A percentile compares a stretch with the other conserved stretches of the same genome.
Evolutionary conservation across 2,888 invertebrate genomes (phyloP).

Genomic region (Prostheceraeus crozeri): DNA sequence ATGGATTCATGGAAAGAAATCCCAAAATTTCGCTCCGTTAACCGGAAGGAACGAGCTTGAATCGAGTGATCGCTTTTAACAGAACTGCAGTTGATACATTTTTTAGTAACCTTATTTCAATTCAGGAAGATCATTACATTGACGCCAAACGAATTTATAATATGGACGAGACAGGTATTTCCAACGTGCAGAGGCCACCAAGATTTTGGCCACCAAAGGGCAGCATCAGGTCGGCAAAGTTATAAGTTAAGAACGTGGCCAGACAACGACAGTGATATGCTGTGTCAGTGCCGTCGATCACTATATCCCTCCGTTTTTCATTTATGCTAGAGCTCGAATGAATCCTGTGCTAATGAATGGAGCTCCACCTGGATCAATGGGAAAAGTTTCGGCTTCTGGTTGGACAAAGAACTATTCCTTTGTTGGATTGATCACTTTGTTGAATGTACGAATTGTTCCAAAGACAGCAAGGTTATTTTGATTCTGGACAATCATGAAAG

Average conservation of each 20-base stretch:
- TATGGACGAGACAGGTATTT: slow-evolving; percentile 14
- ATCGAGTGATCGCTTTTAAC: slow-evolving; percentile 18
- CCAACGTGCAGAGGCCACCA: not conserved
- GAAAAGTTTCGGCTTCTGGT: slow-evolving; percentile 2
- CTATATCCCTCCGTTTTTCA: slow-evolving; percentile 2
- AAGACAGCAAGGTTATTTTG: not conserved
- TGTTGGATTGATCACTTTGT: slow-evolving; percentile 8
- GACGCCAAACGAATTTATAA: slow-evolving; percentile 2
- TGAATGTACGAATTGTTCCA: not conserved
- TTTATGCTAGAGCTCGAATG: slow-evolving; percentile 18
- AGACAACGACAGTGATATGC: not conserved
- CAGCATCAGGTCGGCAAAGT: slow-evolving; percentile 1
- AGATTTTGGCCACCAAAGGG: slow-evolving; percentile 1
- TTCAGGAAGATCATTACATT: not conserved
- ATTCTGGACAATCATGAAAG: slow-evolving; percentile 20
- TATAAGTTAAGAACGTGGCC: not conserved
- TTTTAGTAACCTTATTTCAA: not conserved
- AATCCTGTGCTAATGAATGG: not conserved
- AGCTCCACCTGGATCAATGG: not conserved
- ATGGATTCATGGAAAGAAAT: slow-evolving; percentile 7
- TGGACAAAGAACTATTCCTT: slow-evolving; percentile 18
- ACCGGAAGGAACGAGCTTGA: not conserved
- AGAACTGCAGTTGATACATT: slow-evolving; percentile 3
- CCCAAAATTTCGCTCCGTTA: not conserved
- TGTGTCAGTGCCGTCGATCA: not conserved